phyloP scores from a whole-genome alignment of 2,113 vertebrate genomes.

The Ptyas mucosa region DNA sequence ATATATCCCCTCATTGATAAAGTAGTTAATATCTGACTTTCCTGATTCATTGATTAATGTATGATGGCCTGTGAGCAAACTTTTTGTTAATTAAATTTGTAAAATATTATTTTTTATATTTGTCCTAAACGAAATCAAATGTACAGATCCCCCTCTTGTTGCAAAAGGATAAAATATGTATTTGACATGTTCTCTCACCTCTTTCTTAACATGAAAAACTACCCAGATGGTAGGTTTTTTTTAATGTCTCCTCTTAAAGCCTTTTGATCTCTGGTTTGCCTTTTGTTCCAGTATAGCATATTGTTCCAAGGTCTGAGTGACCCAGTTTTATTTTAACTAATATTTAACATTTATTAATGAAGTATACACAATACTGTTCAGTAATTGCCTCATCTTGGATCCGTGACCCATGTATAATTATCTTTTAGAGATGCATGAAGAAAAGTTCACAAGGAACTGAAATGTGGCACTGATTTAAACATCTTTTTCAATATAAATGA shows the following conservation, averaged over 20 bases:
- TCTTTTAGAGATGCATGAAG: neutral
- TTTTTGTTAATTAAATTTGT: neutral
- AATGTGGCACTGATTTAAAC: conserved; percentile 29
- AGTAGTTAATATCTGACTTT: neutral
- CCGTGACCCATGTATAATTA: neutral
- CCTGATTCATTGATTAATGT: neutral
- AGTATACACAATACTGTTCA: conserved; percentile 2
- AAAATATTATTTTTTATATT: neutral
- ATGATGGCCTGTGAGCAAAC: neutral
- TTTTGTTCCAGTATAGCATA: conserved; percentile 41
- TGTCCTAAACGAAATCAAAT: neutral
- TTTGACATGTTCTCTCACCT: neutral
- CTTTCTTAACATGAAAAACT: neutral
- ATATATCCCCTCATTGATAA: neutral
- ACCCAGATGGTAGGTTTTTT: conserved; percentile 17
- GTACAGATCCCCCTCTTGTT: neutral
- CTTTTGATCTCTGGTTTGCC: conserved; percentile 32
- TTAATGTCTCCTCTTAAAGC: neutral
- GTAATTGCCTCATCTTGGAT: neutral
- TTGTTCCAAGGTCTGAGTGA: conserved; percentile 32
- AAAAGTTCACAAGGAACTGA: neutral
- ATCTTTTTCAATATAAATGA: conserved; percentile 16
- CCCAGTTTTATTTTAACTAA: conserved; percentile 51
- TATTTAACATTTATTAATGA: conserved; percentile 50
- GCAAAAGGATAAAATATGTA: neutral